These are phyloP conservation scores for Mus pahari DNA, from an alignment of 2,113 vertebrate genomes.

Conservation along the genomic window DNA sequence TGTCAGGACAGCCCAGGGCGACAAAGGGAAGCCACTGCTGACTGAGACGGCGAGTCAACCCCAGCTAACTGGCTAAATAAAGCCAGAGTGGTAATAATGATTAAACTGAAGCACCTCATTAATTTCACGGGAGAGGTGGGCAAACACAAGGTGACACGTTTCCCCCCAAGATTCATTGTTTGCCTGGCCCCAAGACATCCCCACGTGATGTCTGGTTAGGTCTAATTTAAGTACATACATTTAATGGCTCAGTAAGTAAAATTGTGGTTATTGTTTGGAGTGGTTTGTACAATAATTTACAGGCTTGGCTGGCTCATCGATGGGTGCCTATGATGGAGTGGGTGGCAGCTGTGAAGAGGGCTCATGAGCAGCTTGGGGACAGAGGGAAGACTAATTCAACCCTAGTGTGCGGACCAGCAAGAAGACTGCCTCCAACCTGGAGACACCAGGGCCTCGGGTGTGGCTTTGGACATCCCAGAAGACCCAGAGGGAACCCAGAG, in stretches of 20 bases:
- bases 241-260: slow-evolving; percentile 89
- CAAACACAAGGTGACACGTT: slow-evolving; percentile 70
- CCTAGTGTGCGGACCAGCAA: background rate
- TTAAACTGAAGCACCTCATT: slow-evolving; percentile 87
- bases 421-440: background rate
- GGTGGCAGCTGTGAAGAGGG: slow-evolving; percentile 77
- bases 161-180: slow-evolving; percentile 85
- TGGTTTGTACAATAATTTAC: slow-evolving; percentile 87
- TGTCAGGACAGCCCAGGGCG: slow-evolving; percentile 30
- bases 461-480: too few species aligned
- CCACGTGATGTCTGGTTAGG: slow-evolving; percentile 81
- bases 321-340: slow-evolving; percentile 79
- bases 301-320: slow-evolving; percentile 82
- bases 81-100: slow-evolving; percentile 85
- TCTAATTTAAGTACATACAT: slow-evolving; percentile 88
- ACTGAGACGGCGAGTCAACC: slow-evolving; percentile 68
- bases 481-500: background rate
- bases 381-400: background rate
- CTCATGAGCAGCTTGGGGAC: slow-evolving; percentile 74
- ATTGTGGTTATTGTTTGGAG: slow-evolving; percentile 87
- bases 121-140: slow-evolving; percentile 87
- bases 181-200: slow-evolving; percentile 83
- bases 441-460: background rate
- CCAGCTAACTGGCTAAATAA: slow-evolving; percentile 85
- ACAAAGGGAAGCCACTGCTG: slow-evolving; percentile 23